Percentiles rank a stretch among this genome's conserved stretches.
Evolutionary conservation across 2,113 vertebrate genomes (phyloP).

Genomic region (Microtus richardsoni): DNA sequence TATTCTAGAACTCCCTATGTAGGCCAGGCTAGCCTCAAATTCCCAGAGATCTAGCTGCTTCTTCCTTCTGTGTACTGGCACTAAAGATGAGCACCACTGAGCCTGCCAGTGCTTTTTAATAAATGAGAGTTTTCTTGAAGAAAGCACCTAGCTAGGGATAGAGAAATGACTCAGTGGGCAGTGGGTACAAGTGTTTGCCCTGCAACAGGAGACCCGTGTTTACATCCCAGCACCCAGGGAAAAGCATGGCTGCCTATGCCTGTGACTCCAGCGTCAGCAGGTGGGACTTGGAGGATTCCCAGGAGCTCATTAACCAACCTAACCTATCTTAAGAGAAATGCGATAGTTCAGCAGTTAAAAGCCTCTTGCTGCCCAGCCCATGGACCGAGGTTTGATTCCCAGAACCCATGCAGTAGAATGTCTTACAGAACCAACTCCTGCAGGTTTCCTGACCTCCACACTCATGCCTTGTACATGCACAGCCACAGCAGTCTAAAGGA

Average conservation of each 20-base stretch:
- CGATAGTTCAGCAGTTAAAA: neutral
- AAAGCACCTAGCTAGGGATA: neutral
- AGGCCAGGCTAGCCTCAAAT: neutral
- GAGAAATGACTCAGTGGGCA: neutral
- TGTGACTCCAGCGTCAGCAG: neutral
- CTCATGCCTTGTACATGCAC: neutral
- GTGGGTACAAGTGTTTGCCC: neutral
- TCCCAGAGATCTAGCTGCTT: neutral
- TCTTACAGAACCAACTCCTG: neutral
- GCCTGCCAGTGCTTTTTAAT: neutral
- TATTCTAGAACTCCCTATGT: neutral
- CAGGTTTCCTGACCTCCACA: neutral
- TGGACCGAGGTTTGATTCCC: neutral
- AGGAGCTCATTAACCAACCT: neutral
- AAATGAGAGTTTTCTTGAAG: neutral
- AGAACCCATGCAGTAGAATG: neutral
- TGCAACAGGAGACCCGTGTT: neutral
- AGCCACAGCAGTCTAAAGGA: neutral
- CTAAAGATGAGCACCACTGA: neutral
- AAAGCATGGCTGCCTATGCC: neutral
- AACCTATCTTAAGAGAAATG: neutral
- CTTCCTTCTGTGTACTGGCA: neutral
- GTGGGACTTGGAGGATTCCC: neutral
- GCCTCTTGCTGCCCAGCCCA: neutral
- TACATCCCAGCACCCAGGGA: neutral